Conservation (phyloP, 2,797 vertebrate genomes). For the Sparus aurata region DNA sequence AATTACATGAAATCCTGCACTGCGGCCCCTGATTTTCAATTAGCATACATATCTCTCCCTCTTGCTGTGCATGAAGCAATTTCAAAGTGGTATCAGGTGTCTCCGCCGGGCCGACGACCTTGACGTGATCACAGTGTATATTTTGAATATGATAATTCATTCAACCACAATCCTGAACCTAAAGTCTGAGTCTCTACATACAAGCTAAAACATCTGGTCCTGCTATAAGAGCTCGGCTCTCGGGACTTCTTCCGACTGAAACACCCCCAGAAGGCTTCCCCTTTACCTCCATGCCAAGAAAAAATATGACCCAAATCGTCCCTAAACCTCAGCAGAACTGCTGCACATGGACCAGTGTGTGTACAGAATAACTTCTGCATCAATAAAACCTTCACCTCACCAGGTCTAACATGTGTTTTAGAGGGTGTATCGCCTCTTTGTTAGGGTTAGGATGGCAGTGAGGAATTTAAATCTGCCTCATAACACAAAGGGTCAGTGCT, state of each 20-base stretch:
- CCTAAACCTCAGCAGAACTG: slow-evolving; percentile 41
- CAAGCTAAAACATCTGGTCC: slow-evolving; percentile 79
- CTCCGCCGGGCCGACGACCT: slow-evolving; percentile 56
- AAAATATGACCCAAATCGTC: slow-evolving; percentile 70
- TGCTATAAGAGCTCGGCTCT: slow-evolving; percentile 70
- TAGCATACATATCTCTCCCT: slow-evolving; percentile 55
- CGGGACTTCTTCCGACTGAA: slow-evolving; percentile 67
- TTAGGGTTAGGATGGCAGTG: slow-evolving; percentile 29
- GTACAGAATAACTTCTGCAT: slow-evolving; percentile 13
- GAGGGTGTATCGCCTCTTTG: slow-evolving; percentile 38
- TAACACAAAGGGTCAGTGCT: slow-evolving; percentile 40
- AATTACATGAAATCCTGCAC: slow-evolving; percentile 74
- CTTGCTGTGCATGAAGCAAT: slow-evolving; percentile 53
- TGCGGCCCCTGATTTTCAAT: slow-evolving; percentile 65
- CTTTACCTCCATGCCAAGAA: slow-evolving; percentile 70
- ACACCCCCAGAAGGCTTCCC: slow-evolving; percentile 59
- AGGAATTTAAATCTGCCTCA: slow-evolving; percentile 44
- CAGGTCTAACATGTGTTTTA: slow-evolving; percentile 29
- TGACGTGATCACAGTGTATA: slow-evolving; percentile 70
- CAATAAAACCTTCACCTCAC: slow-evolving; percentile 17
- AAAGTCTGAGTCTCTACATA: slow-evolving; percentile 52
- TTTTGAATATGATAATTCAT: slow-evolving; percentile 80
- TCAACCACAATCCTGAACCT: slow-evolving; percentile 57
- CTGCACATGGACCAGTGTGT: slow-evolving; percentile 25
- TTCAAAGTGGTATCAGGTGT: slow-evolving; percentile 74